Conservation (phyloP, 2,888 invertebrate species). For the Eupithecia vulgata region DNA sequence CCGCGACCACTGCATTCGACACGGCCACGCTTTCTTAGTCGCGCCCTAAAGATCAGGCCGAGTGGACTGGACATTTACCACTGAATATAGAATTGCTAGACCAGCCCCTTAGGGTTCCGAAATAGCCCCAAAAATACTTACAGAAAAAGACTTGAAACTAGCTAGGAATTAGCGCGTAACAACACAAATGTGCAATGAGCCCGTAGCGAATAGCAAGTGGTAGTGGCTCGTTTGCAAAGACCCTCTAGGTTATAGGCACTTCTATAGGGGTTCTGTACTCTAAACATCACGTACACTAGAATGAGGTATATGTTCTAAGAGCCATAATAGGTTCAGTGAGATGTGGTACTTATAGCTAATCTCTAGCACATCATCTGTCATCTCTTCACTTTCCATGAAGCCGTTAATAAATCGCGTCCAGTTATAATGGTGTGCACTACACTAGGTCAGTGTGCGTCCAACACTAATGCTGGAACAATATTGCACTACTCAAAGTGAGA, state of each 20-base stretch:
- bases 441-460: conserved; percentile 20
- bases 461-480: conserved; percentile 19
- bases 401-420: conserved; percentile 4
- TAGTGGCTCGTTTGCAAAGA: background rate
- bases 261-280: background rate
- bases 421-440: conserved; percentile 18
- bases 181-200: background rate
- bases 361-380: background rate
- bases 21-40: conserved; percentile 52
- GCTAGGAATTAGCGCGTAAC: background rate
- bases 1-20: conserved; percentile 43
- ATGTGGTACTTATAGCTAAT: background rate
- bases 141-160: background rate
- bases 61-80: background rate
- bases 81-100: background rate
- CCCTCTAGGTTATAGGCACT: background rate
- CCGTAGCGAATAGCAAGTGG: background rate
- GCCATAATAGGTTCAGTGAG: background rate
- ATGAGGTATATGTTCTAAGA: background rate
- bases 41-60: conserved; percentile 36
- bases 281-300: background rate
- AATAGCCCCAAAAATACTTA: background rate
- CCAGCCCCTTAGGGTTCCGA: background rate
- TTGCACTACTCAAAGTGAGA: conserved; percentile 23
- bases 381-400: conserved; percentile 11